Percentiles rank a stretch among this genome's conserved stretches.
Conservation (phyloP, 1,140 invertebrate species). For the Apis cerana region DNA sequence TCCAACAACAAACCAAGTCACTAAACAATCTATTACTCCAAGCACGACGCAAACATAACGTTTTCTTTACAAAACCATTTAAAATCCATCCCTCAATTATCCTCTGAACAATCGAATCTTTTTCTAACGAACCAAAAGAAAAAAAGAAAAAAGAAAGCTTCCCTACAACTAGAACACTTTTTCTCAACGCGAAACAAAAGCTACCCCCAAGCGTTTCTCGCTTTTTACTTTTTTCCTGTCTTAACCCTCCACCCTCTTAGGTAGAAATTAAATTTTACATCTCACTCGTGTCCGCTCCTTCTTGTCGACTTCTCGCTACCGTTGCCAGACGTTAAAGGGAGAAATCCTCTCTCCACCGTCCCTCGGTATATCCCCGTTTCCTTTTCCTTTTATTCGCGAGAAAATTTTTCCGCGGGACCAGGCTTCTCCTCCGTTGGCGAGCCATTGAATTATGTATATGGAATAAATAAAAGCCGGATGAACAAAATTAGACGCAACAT, state of each 20-base stretch:
- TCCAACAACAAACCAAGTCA: background rate
- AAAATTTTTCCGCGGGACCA: slow-evolving; percentile 12
- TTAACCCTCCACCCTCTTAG: slow-evolving; percentile 16
- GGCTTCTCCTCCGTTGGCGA: background rate
- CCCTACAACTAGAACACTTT: slow-evolving; percentile 1
- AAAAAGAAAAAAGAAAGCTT: background rate
- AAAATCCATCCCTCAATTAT: slow-evolving; percentile 9
- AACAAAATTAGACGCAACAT: slow-evolving; percentile 16
- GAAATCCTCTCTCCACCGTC: background rate
- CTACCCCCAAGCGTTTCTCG: background rate
- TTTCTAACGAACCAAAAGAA: background rate
- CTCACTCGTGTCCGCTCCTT: slow-evolving; percentile 6
- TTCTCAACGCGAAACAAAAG: slow-evolving; percentile 15
- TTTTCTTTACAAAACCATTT: background rate
- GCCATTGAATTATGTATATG: slow-evolving; percentile 37
- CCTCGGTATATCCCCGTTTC: background rate
- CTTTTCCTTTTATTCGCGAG: background rate
- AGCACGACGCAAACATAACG: background rate
- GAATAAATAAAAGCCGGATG: slow-evolving; percentile 16
- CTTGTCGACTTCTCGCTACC: background rate
- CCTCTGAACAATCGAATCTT: background rate
- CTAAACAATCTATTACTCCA: background rate
- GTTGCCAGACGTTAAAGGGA: background rate
- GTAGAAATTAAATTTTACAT: slow-evolving; percentile 41
- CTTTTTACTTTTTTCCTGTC: background rate